Base-by-base conservation (phyloP, 2,797 vertebrate species). In the Mus caroli region DNA sequence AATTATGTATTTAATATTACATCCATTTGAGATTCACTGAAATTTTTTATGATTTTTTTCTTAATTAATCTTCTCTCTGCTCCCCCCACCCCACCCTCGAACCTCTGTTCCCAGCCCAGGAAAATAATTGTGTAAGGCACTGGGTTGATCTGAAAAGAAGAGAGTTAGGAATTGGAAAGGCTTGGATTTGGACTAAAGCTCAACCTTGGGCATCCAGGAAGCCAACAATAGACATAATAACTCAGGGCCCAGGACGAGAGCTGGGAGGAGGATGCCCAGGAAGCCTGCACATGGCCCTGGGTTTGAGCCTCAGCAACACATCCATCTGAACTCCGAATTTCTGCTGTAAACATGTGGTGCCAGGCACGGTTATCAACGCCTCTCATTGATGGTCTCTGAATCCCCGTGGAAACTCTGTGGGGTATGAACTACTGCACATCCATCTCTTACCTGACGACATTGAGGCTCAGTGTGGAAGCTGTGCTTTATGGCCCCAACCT, bases 1-100 rank as follows among this genome's bases (percentile, higher is more conserved):
- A 97, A 97, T 97, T 97, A 97, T 37, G 28, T 97, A 94, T 97
- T 97, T 97, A 97, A 97, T 97, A 97, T 94, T 96, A 97, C 54
- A 97, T 84, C 83, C 94, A 90, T 97, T 97, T 71, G 69, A 88
- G 94, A 96, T 90, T 97, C 95, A 92, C 84, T 95, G 94, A 80
- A 20, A 40, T 88, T 95, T 96, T 96, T 97, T 91, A 97, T 19
- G 54, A 80, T 60, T 95, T 60, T 95, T 95, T 89, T 96, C 82
- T 95, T 97, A 97, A 97, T 98, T 97, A 97, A 96, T 97, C 95
- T 96, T 97, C 50, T 43, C 73, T 67, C 13, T 24, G 0, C 40
- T 50, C 34, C 19, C 75, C 69, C 69, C 3, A 24, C 64, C 64
- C 11, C 7, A 28, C 26, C 19, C 1, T 0, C n/a, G 28, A 67